A percentile compares a stretch with the other conserved stretches of the same genome.
Conservation (phyloP, 2,113 vertebrate species). For the Malurus alboscapulatus region DNA sequence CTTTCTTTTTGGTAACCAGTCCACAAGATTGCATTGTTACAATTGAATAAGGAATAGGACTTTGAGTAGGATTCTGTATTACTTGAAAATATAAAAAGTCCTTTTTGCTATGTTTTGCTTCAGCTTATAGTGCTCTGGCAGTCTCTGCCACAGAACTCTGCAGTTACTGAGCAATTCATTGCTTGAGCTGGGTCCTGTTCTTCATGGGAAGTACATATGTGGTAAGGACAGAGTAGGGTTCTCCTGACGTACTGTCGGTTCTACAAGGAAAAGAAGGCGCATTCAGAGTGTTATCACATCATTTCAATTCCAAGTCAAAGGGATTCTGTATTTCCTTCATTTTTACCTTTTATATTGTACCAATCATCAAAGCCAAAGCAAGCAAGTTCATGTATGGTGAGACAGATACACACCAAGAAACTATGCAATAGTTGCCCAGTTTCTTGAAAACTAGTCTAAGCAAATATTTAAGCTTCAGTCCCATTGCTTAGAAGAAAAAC, state of each 20-base stretch:
- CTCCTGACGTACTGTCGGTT: neutral
- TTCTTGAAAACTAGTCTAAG: neutral
- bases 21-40: neutral
- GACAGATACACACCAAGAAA: neutral
- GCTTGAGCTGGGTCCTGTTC: neutral
- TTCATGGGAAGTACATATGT: fast-evolving
- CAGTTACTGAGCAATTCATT: neutral
- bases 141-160: neutral
- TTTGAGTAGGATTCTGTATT: neutral
- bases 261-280: neutral
- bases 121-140: neutral
- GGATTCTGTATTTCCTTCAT: neutral
- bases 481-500: neutral
- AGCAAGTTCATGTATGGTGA: neutral
- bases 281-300: neutral
- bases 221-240: neutral
- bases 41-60: neutral
- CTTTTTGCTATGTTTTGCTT: neutral
- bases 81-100: neutral
- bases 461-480: neutral
- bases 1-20: neutral
- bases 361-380: neutral
- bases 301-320: neutral
- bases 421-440: neutral
- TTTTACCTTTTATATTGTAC: neutral